Conservation (phyloP, 2,888 invertebrate genomes). For the Anticlea derivata region DNA sequence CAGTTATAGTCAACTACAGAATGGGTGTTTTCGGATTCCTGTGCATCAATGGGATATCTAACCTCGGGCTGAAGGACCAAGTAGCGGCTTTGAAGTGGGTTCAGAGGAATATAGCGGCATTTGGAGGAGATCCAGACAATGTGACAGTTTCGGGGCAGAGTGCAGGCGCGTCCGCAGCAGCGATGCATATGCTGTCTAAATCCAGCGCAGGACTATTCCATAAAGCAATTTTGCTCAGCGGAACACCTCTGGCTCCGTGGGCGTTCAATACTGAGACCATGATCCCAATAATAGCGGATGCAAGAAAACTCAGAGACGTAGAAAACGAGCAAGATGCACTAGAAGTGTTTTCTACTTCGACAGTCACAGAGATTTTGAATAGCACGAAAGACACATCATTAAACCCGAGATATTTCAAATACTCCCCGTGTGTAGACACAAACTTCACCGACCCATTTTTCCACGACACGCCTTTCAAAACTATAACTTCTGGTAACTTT, state of each 20-base stretch:
- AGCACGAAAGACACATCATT: constrained; percentile 58
- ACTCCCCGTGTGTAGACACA: constrained; percentile 65
- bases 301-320: constrained; percentile 53
- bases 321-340: constrained; percentile 49
- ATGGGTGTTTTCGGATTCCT: constrained; percentile 71
- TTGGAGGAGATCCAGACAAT: constrained; percentile 75
- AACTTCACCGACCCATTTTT: constrained; percentile 65
- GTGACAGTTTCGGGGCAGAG: constrained; percentile 74
- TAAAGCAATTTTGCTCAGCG: constrained; percentile 70
- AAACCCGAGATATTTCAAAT: constrained; percentile 67
- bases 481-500: constrained; percentile 61
- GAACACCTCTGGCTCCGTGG: constrained; percentile 65
- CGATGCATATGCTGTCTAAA: constrained; percentile 66
- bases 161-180: constrained; percentile 66
- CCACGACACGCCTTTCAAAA: constrained; percentile 62
- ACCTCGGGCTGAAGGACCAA: constrained; percentile 73
- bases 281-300: constrained; percentile 57
- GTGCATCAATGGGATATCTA: constrained; percentile 65
- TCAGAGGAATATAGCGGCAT: constrained; percentile 63
- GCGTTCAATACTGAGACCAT: constrained; percentile 63
- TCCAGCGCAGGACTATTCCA: constrained; percentile 67
- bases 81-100: constrained; percentile 73
- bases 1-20: constrained; percentile 68
- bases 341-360: constrained; percentile 51
- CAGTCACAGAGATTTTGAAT: constrained; percentile 50